Evolutionary conservation across 2,113 vertebrate genomes (phyloP).

Genomic region (Gymnarchus niloticus): DNA sequence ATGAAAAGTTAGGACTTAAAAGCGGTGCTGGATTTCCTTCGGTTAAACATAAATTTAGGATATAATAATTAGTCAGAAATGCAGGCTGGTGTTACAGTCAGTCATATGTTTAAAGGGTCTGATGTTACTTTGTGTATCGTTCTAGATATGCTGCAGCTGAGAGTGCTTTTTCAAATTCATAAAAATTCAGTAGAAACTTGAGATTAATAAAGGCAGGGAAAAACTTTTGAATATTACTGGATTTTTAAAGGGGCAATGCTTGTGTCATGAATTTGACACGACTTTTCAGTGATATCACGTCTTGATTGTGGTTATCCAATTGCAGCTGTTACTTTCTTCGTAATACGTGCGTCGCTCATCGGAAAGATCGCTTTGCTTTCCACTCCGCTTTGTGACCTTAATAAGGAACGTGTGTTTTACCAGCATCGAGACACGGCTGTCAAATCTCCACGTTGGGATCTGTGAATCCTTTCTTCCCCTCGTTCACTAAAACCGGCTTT

Average conservation of each 20-base stretch:
- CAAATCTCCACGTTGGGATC: slow-evolving; percentile 95
- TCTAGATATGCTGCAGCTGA: not conserved
- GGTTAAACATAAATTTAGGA: not conserved
- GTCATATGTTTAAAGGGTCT: not conserved
- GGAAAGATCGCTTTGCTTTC: not conserved
- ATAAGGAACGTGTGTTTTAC: slow-evolving; percentile 34
- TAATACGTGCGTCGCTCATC: not conserved
- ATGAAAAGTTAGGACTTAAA: not conserved
- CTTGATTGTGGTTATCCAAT: not conserved
- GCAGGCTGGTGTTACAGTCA: not conserved
- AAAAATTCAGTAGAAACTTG: not conserved
- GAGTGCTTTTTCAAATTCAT: not conserved
- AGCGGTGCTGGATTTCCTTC: not conserved
- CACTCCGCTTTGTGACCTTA: not conserved
- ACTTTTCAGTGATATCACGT: not conserved
- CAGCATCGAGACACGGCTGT: slow-evolving; percentile 41
- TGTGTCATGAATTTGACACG: not conserved
- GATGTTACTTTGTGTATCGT: not conserved
- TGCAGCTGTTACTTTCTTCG: not conserved
- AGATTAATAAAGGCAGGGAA: not conserved
- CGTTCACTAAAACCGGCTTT: slow-evolving; percentile 93
- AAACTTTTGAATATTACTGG: not conserved
- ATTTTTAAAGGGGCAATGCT: not conserved
- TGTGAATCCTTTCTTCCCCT: slow-evolving; percentile 97
- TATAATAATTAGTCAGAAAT: slow-evolving; percentile 2